These are phyloP conservation scores for Benthochromis sp. DNA, from an alignment of 2,113 vertebrate genomes.

Conservation along the genomic window DNA sequence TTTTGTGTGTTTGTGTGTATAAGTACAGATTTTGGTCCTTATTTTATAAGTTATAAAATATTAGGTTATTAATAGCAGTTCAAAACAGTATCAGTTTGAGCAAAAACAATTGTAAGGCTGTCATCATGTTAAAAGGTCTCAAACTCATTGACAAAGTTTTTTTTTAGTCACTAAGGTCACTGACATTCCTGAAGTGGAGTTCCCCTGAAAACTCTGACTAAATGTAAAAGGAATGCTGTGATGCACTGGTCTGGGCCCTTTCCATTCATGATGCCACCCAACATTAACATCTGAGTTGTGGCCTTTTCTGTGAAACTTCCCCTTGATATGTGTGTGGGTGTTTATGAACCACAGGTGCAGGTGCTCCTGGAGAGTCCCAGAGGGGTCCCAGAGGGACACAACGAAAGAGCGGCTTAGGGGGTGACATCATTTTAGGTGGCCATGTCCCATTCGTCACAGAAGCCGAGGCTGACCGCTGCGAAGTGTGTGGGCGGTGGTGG, in stretches of 20 bases:
- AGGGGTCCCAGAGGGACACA: slow-evolving; percentile 28
- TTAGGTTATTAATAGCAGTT: background rate
- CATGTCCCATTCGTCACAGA: background rate
- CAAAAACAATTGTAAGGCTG: background rate
- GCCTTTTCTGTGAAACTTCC: background rate
- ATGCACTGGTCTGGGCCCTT: background rate
- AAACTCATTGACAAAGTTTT: background rate
- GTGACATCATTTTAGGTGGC: slow-evolving; percentile 55
- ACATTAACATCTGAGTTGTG: slow-evolving; percentile 30
- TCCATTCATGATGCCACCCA: background rate
- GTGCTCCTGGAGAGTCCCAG: slow-evolving; percentile 24
- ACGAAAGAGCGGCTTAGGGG: slow-evolving; percentile 18
- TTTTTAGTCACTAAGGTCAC: background rate
- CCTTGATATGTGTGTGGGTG: background rate
- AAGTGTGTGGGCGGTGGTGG: background rate
- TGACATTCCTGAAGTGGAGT: slow-evolving; percentile 27
- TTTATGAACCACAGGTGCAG: slow-evolving; percentile 57
- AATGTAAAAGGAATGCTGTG: slow-evolving; percentile 41
- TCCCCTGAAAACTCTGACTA: slow-evolving; percentile 28
- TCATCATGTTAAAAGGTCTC: background rate
- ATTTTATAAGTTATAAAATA: background rate
- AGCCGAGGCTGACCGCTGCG: background rate
- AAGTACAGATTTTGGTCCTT: background rate
- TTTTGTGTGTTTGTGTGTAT: background rate
- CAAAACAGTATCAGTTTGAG: background rate